Evolutionary conservation across 2,888 invertebrate genomes (phyloP).

Genomic region (Caenorhabditis sp.): DNA sequence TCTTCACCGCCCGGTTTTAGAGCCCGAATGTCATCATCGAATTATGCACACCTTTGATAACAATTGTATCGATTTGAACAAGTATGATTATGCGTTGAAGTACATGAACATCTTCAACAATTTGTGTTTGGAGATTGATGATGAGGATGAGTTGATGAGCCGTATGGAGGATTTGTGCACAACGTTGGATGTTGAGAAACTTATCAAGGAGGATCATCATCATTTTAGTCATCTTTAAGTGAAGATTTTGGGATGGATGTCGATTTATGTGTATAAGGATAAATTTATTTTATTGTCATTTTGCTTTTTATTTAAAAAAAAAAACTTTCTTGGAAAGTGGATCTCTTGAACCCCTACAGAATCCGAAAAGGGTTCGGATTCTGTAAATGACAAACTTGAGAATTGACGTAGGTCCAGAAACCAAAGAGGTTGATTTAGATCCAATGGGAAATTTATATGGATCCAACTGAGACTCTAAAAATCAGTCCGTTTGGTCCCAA

Average conservation of each 20-base stretch:
- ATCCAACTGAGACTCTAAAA: too few species aligned
- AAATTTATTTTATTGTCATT: too few species aligned
- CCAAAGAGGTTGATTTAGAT: too few species aligned
- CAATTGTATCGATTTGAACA: conserved; percentile 71
- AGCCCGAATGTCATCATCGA: conserved; percentile 71
- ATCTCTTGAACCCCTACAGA: too few species aligned
- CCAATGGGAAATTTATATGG: too few species aligned
- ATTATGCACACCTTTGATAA: conserved; percentile 67
- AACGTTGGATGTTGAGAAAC: neutral
- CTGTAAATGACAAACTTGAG: too few species aligned
- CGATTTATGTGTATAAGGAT: too few species aligned
- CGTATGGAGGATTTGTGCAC: neutral
- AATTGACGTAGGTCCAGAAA: too few species aligned
- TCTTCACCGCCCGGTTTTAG: conserved; percentile 50
- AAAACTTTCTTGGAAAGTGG: too few species aligned
- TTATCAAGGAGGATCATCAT: neutral
- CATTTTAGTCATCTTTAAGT: neutral
- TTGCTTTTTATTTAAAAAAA: too few species aligned
- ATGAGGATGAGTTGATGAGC: neutral
- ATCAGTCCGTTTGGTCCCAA: too few species aligned
- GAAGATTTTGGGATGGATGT: neutral
- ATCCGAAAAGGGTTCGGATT: too few species aligned
- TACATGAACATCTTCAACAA: conserved; percentile 73
- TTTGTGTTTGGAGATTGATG: conserved; percentile 64
- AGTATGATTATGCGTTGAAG: conserved; percentile 73